Evolutionary conservation across 2,113 vertebrate species (phyloP).

Genomic region (Trachemys scripta): DNA sequence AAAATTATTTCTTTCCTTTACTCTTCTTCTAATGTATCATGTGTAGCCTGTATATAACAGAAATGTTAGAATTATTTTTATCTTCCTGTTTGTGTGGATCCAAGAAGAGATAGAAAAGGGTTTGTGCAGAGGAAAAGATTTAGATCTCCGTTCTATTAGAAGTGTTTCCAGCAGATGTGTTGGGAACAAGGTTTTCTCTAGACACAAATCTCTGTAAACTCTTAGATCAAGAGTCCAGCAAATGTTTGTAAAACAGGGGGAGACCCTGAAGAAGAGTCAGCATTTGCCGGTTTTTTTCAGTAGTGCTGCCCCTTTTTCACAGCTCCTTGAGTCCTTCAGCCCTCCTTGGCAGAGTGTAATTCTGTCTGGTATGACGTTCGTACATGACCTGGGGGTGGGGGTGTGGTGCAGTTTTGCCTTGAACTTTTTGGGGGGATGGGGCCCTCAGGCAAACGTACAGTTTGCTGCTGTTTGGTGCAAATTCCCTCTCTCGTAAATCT

Average conservation of each 20-base stretch:
- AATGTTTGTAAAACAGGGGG: not conserved
- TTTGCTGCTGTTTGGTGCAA: not conserved
- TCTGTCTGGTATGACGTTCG: not conserved
- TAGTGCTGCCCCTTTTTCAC: not conserved
- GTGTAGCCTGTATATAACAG: not conserved
- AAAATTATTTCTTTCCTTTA: not conserved
- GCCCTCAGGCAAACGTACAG: not conserved
- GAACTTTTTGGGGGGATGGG: not conserved
- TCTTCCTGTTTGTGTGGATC: not conserved
- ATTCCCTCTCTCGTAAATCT: not conserved
- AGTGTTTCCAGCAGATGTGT: not conserved
- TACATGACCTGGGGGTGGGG: not conserved
- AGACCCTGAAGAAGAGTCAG: not conserved
- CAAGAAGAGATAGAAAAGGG: accelerated
- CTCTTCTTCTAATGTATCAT: accelerated
- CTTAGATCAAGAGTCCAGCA: not conserved
- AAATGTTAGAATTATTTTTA: accelerated
- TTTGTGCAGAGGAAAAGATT: not conserved
- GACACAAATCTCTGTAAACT: accelerated
- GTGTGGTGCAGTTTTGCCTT: not conserved
- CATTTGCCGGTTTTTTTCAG: not conserved
- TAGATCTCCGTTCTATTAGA: not conserved
- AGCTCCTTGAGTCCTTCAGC: not conserved
- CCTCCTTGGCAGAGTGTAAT: not conserved
- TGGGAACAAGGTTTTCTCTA: not conserved